Evolutionary conservation across 2,113 vertebrate genomes (phyloP).

Genomic region (Emberiza fucata): DNA sequence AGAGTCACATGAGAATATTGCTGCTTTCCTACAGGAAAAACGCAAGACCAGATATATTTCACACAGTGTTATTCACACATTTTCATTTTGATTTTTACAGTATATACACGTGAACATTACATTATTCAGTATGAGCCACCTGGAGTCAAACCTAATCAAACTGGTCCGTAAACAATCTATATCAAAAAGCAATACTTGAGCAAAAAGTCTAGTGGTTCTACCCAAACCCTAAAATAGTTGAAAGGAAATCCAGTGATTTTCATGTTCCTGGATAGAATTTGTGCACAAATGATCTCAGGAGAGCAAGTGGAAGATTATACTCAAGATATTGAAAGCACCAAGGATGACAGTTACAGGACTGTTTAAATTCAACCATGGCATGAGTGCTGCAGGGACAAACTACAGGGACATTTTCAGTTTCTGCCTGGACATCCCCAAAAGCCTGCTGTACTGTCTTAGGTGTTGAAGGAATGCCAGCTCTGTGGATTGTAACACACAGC

Average conservation of each 20-base stretch:
- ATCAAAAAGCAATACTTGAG: constrained; percentile 64
- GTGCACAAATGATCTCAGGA: constrained; percentile 13
- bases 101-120: constrained; percentile 82
- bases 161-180: constrained; percentile 72
- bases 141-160: constrained; percentile 72
- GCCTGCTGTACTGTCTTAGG: background rate
- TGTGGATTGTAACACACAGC: background rate
- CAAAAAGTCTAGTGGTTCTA: constrained; percentile 67
- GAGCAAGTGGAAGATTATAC: background rate
- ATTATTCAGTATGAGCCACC: constrained; percentile 75
- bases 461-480: rapidly evolving
- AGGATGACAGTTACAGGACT: background rate
- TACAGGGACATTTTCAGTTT: background rate
- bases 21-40: constrained; percentile 75
- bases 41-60: constrained; percentile 78
- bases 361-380: constrained; percentile 12
- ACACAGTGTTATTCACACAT: constrained; percentile 82
- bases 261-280: constrained; percentile 20
- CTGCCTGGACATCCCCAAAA: background rate
- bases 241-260: constrained; percentile 19
- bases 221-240: constrained; percentile 45
- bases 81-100: constrained; percentile 80
- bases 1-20: background rate
- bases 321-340: constrained; percentile 3
- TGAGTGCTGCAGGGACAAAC: constrained; percentile 2